A percentile compares a stretch with the other conserved stretches of the same genome.
Evolutionary conservation across 2,888 invertebrate genomes (phyloP).

Genomic region (Dynastes grantii): DNA sequence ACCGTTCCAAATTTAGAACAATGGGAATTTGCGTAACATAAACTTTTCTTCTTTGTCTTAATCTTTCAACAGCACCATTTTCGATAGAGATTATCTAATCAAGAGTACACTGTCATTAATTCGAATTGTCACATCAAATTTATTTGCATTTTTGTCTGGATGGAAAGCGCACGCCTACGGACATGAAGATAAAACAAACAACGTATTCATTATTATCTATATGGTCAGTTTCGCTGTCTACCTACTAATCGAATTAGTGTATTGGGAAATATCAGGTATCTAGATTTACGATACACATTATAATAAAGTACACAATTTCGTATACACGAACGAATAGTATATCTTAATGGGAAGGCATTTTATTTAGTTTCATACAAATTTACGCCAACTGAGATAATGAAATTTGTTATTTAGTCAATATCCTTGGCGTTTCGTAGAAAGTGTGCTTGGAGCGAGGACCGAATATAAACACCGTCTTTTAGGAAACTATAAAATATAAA

Average conservation of each 20-base stretch:
- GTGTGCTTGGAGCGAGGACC: no score
- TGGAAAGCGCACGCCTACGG: conserved; percentile 19
- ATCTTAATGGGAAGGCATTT: no score
- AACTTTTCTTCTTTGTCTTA: background rate
- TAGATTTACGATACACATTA: no score
- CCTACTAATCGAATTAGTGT: background rate
- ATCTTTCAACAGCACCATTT: background rate
- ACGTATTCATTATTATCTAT: conserved; percentile 36
- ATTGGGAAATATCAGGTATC: conserved; percentile 14
- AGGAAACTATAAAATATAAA: no score
- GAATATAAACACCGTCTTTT: no score
- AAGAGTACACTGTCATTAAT: background rate
- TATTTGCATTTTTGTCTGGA: background rate
- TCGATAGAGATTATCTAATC: conserved; percentile 38
- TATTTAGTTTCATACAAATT: no score
- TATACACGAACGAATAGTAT: no score
- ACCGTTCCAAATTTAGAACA: background rate
- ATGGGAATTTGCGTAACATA: background rate
- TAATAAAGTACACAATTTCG: no score
- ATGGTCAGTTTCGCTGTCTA: conserved; percentile 1
- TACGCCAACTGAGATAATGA: no score
- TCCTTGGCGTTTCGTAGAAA: no score
- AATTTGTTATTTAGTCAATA: no score
- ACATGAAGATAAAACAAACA: conserved; percentile 19
- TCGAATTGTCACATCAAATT: conserved; percentile 18